Evolutionary conservation across 2,113 vertebrate species (phyloP).

Genomic region (Sturnus vulgaris): DNA sequence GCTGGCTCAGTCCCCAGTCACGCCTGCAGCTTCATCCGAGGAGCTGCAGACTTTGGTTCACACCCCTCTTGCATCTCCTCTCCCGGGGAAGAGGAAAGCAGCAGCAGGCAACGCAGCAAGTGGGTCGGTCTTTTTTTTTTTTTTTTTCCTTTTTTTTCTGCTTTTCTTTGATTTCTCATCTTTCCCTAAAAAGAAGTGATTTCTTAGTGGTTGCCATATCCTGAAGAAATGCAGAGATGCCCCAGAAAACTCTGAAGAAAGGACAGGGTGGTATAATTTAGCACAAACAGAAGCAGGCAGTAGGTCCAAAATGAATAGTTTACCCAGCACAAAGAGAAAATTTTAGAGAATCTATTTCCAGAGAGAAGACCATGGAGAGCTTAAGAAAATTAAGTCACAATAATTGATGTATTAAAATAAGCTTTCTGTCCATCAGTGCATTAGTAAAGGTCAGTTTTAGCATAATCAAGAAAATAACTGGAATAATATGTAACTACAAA

Average conservation of each 20-base stretch:
- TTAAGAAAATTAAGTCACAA: background rate
- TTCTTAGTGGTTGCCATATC: background rate
- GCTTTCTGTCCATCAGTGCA: background rate
- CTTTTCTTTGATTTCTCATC: slow-evolving; percentile 3
- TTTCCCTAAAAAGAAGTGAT: slow-evolving; percentile 13
- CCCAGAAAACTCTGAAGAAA: background rate
- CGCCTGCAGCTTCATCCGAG: background rate
- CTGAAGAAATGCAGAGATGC: background rate
- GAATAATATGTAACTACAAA: background rate
- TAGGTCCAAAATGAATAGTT: background rate
- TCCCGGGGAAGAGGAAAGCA: background rate
- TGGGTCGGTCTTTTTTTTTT: background rate
- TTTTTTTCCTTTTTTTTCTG: accelerated
- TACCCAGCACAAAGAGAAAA: background rate
- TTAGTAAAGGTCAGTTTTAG: background rate
- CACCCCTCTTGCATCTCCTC: background rate
- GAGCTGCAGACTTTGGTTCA: background rate
- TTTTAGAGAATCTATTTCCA: background rate
- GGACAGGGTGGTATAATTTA: background rate
- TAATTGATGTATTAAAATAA: background rate
- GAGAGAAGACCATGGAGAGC: background rate
- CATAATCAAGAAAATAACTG: background rate
- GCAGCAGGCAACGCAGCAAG: background rate
- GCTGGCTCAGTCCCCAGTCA: background rate
- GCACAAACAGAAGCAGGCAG: background rate